These are phyloP conservation scores for Mechanitis messenoides DNA, from an alignment of 2,888 invertebrate species.

Conservation along the genomic window DNA sequence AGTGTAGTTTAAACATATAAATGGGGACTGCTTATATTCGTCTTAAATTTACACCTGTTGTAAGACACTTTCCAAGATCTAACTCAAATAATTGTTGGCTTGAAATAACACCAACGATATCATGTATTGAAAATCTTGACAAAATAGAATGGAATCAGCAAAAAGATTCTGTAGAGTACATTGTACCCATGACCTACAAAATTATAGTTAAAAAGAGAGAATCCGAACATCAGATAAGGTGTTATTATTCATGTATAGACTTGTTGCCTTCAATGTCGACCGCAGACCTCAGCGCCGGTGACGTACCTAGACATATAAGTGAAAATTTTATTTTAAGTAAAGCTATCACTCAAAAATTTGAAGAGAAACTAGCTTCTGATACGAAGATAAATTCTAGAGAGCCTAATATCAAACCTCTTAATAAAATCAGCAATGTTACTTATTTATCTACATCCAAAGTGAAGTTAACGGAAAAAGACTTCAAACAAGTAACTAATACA, in stretches of 20 bases:
- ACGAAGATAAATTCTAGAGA: neutral
- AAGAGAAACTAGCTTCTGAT: neutral
- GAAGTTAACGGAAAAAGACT: no score
- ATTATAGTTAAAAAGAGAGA: conserved; percentile 49
- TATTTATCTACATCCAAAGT: no score
- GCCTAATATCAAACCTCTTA: conserved; percentile 1
- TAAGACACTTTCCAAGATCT: conserved; percentile 40
- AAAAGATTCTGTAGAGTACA: conserved; percentile 49
- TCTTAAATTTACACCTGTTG: conserved; percentile 54
- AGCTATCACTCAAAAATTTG: conserved; percentile 19
- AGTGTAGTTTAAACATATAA: conserved; percentile 14
- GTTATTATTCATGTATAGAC: conserved; percentile 65
- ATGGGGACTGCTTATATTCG: conserved; percentile 54
- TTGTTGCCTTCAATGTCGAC: conserved; percentile 37
- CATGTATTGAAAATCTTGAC: conserved; percentile 51
- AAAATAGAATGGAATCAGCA: conserved; percentile 52
- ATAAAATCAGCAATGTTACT: neutral
- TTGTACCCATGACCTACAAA: conserved; percentile 59
- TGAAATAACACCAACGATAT: conserved; percentile 60
- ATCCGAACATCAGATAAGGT: conserved; percentile 35
- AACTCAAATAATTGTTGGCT: conserved; percentile 46
- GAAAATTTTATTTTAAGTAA: conserved; percentile 45
- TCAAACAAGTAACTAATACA: no score
- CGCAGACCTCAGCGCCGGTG: conserved; percentile 38
- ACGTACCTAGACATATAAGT: conserved; percentile 47